phyloP scores from a whole-genome alignment of 2,797 vertebrate species.

The Centroberyx gerrardi region DNA sequence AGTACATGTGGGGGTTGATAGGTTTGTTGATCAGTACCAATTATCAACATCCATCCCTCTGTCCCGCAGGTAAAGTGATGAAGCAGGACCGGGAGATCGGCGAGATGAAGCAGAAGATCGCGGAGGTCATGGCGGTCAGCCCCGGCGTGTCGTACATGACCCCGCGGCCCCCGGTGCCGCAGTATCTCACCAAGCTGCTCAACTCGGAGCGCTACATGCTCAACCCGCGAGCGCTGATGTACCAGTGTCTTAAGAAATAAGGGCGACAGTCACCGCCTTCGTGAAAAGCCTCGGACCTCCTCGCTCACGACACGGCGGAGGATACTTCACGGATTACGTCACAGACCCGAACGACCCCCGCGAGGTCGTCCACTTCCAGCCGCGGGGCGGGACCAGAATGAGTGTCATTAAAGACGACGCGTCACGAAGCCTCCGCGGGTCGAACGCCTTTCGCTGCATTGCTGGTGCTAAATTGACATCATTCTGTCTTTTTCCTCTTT shows the following conservation, averaged over 20 bases:
- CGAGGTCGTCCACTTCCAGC: slow-evolving; percentile 58
- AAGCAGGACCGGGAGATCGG: slow-evolving; percentile 88
- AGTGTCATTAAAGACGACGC: slow-evolving; percentile 16
- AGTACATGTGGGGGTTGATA: too few relatives aligned
- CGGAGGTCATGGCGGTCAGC: slow-evolving; percentile 90
- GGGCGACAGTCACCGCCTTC: slow-evolving; percentile 6
- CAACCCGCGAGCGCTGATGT: slow-evolving; percentile 87
- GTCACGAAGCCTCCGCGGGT: slow-evolving; percentile 26
- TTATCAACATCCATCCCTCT: background rate
- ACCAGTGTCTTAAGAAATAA: slow-evolving; percentile 90
- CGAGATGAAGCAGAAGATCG: slow-evolving; percentile 90
- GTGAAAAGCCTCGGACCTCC: slow-evolving; percentile 38
- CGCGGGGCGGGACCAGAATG: slow-evolving; percentile 34
- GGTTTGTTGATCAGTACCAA: too few relatives aligned
- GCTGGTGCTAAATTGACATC: slow-evolving; percentile 69
- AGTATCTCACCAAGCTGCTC: slow-evolving; percentile 89
- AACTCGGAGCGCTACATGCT: slow-evolving; percentile 88
- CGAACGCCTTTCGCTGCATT: slow-evolving; percentile 66
- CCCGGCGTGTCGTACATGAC: slow-evolving; percentile 84
- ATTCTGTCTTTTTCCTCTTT: slow-evolving; percentile 37
- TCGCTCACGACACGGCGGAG: background rate
- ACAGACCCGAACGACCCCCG: slow-evolving; percentile 55
- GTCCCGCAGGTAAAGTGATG: slow-evolving; percentile 82
- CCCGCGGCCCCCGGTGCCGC: slow-evolving; percentile 83
- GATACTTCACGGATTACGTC: slow-evolving; percentile 17